Evolutionary conservation across 2,888 invertebrate species (phyloP), one percentile per base, ranked within the genome.

Genomic region (Mythimna loreyi): DNA sequence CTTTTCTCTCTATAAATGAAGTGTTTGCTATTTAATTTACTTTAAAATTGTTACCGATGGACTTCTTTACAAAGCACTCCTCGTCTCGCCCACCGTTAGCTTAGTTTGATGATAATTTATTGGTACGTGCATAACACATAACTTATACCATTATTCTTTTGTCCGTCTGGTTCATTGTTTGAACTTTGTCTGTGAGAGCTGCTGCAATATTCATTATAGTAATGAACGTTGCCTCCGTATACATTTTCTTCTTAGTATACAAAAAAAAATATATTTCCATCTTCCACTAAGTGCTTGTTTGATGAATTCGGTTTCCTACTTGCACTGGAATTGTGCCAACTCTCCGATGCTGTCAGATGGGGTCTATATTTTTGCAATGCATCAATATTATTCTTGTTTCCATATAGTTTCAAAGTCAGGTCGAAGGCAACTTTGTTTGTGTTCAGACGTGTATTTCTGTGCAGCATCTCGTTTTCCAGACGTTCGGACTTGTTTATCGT

Each of bases 381-480:
- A 52, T 58, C 43, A 73, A 68, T 74, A 74, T 79, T 73, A 74
- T 69, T 74, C 75, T 66, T 67, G 70, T 75, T 77, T 73, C 40
- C 68, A 59, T 59, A 67, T 59, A 67, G 77, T 63, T 82, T 74
- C 75, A 82, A 81, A 81, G 80, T 86, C 76, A 71, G 81, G 81
- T 80, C 73, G 70, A 76, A 75, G 75, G 73, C 78, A 85, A 83
- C 63, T 83, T 84, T 90, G 89, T 92, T 92, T 93, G 88, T 92
- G 92, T 91, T 86, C 85, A 83, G 81, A 85, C 78, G 86, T 88
- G 81, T 94, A 94, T 94, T 93, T 93, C 86, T 87, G 92, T 89
- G 88, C 84, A 71, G 86, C 87, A 82, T 89, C 88, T 88, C 91
- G 91, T 88, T 92, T 90, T 89, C 89, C 89, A 87, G 87, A 85